phyloP scores from a whole-genome alignment of 2,888 invertebrate genomes.

The Ernsta delagoae region DNA sequence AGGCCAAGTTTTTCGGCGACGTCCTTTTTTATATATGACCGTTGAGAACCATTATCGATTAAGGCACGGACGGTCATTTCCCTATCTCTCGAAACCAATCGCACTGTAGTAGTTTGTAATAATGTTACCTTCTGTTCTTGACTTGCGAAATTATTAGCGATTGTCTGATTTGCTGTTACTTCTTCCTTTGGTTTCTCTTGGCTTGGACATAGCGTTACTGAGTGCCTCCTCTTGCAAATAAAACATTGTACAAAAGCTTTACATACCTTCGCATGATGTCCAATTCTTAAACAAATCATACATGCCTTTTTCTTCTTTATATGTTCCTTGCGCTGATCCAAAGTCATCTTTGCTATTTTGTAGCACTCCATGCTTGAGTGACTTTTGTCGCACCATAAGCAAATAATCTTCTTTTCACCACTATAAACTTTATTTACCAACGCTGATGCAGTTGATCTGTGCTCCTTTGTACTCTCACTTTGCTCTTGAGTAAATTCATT shows the following conservation, averaged over 20 bases:
- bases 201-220: not conserved
- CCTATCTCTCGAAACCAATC: not conserved
- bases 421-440: not conserved
- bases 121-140: not conserved
- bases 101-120: not conserved
- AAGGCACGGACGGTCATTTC: not conserved
- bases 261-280: slow-evolving; percentile 2
- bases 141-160: not conserved
- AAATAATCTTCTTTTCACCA: not conserved
- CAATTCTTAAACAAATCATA: not conserved
- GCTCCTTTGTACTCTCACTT: not conserved
- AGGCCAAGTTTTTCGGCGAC: not conserved
- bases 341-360: not conserved
- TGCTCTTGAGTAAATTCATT: slow-evolving; percentile 1
- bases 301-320: not conserved
- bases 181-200: not conserved
- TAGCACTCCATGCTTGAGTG: not conserved
- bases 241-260: not conserved
- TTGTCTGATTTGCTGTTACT: not conserved
- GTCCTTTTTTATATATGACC: not conserved
- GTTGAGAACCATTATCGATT: not conserved
- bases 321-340: not conserved
- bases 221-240: not conserved
- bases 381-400: slow-evolving; percentile 4
- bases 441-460: not conserved